phyloP scores from a whole-genome alignment of 2,888 invertebrate species.

The Eupithecia vulgata region DNA sequence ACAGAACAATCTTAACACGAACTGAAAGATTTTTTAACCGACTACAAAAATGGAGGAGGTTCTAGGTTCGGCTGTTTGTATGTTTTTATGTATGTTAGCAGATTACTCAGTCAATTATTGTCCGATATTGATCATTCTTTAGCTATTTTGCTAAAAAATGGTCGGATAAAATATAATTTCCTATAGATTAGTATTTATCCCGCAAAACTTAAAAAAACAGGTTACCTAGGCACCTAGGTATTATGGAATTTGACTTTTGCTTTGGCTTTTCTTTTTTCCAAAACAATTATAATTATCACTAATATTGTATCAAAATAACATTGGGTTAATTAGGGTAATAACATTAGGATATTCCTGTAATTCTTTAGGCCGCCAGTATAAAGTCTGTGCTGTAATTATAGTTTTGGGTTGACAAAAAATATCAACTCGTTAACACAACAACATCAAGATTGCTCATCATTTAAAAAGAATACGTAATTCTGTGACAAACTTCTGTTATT shows the following conservation, averaged over 20 bases:
- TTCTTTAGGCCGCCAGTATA: too few relatives aligned
- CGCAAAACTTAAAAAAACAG: too few relatives aligned
- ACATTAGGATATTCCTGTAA: too few relatives aligned
- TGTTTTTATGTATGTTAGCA: too few relatives aligned
- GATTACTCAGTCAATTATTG: too few relatives aligned
- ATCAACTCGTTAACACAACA: not conserved
- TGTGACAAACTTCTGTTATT: not conserved
- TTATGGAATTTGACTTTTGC: not conserved
- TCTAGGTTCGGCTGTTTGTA: not conserved
- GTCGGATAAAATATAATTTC: too few relatives aligned
- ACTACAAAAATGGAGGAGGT: not conserved
- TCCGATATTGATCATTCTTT: too few relatives aligned
- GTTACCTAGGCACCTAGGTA: too few relatives aligned
- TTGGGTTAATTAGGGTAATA: too few relatives aligned
- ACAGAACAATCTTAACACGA: not conserved
- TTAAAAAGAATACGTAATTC: not conserved
- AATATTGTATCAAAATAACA: not conserved
- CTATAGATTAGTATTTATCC: too few relatives aligned
- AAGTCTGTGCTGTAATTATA: too few relatives aligned
- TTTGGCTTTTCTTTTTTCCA: not conserved
- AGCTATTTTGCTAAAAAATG: too few relatives aligned
- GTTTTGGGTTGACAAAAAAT: not conserved
- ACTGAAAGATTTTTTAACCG: not conserved
- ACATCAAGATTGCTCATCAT: not conserved
- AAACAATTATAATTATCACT: not conserved